These are phyloP conservation scores for Betta splendens DNA, from an alignment of 2,797 vertebrate species.

Conservation along the genomic window DNA sequence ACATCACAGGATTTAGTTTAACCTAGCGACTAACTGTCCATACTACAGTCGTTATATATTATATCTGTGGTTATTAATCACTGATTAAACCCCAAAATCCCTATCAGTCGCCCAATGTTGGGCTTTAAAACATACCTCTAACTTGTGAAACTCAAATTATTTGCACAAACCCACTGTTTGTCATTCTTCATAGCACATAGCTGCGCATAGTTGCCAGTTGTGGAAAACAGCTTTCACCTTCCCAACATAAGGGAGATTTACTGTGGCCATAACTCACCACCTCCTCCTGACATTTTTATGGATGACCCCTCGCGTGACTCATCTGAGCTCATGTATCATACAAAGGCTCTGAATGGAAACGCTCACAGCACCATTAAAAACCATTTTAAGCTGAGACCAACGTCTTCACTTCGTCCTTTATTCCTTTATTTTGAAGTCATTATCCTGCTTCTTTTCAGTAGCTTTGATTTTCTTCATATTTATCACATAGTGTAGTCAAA, in stretches of 20 bases:
- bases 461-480: constrained; percentile 3
- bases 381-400: constrained; percentile 73
- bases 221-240: neutral
- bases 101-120: neutral
- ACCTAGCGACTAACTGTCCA: constrained; percentile 26
- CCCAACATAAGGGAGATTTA: constrained; percentile 64
- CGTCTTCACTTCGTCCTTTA: constrained; percentile 63
- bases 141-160: too few species aligned
- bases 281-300: constrained; percentile 70
- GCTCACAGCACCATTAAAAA: constrained; percentile 70
- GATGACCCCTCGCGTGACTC: constrained; percentile 64
- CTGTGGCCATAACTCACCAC: constrained; percentile 62
- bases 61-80: constrained; percentile 12
- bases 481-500: too few species aligned
- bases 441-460: constrained; percentile 42
- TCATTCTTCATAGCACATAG: too few species aligned
- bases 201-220: neutral
- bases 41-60: too few species aligned
- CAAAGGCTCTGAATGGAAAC: constrained; percentile 47
- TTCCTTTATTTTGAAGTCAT: constrained; percentile 58
- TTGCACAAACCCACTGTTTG: neutral
- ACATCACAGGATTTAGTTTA: constrained; percentile 26
- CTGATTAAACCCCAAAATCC: constrained; percentile 3
- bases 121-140: neutral
- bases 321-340: constrained; percentile 65